Conservation (phyloP, 2,113 vertebrate genomes). For the Puntigrus tetrazona region DNA sequence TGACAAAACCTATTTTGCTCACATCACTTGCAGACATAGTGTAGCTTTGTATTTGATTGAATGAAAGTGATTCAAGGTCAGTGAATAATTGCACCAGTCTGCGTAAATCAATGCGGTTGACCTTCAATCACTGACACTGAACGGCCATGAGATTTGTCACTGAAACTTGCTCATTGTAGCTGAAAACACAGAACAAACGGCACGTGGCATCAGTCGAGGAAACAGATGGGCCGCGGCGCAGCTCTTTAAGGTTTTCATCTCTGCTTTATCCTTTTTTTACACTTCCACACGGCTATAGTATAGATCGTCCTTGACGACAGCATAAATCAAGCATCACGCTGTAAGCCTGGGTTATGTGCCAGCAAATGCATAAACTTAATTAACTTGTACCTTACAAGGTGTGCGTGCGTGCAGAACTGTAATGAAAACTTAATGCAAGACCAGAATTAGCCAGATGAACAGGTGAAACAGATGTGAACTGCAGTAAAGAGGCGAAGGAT, state of each 20-base stretch:
- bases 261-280: slow-evolving; percentile 28
- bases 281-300: slow-evolving; percentile 43
- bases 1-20: neutral
- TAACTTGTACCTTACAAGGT: slow-evolving; percentile 52
- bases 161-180: slow-evolving; percentile 1
- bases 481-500: neutral
- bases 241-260: slow-evolving; percentile 24
- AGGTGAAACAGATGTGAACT: slow-evolving; percentile 32
- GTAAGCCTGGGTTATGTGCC: slow-evolving; percentile 47
- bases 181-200: slow-evolving; percentile 24
- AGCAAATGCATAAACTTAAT: slow-evolving; percentile 58
- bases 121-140: slow-evolving; percentile 4
- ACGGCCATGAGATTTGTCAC: neutral
- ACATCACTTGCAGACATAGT: neutral
- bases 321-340: slow-evolving; percentile 50
- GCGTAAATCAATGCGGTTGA: neutral
- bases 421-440: slow-evolving; percentile 43
- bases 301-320: slow-evolving; percentile 54
- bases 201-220: neutral
- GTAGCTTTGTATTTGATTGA: neutral
- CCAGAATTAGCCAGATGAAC: neutral
- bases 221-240: neutral
- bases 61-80: neutral
- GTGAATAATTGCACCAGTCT: neutral
- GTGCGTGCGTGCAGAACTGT: neutral